A percentile compares a stretch with the other conserved stretches of the same genome.
Evolutionary conservation across 2,113 vertebrate genomes (phyloP).

Genomic region (Ceyx cyanopectus): DNA sequence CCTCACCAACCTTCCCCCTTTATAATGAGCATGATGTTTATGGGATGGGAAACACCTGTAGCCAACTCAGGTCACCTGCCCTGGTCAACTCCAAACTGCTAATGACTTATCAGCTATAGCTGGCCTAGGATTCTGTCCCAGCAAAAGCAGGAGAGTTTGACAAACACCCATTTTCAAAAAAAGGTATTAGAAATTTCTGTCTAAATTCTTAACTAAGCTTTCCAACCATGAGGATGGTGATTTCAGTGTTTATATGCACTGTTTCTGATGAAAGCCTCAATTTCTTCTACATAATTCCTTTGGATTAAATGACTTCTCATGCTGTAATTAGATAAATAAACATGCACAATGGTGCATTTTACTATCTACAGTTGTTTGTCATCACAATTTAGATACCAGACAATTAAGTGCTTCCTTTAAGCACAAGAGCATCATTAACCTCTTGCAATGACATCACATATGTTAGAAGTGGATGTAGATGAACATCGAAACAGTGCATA

Average conservation of each 20-base stretch:
- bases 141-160: background rate
- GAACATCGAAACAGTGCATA: too few relatives aligned
- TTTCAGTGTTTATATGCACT: background rate
- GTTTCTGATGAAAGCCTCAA: background rate
- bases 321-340: background rate
- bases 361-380: background rate
- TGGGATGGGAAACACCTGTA: background rate
- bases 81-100: background rate
- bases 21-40: background rate
- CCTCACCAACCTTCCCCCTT: background rate
- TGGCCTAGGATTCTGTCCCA: background rate
- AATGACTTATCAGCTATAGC: background rate
- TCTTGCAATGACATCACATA: background rate
- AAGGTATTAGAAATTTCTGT: background rate
- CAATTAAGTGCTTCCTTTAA: background rate
- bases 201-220: background rate
- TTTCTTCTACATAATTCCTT: background rate
- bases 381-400: background rate
- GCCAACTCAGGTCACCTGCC: background rate
- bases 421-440: background rate
- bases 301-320: background rate
- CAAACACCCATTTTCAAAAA: background rate
- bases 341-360: background rate
- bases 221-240: background rate
- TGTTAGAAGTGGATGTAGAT: background rate